Evolutionary conservation across 2,888 invertebrate genomes (phyloP).

Genomic region (Drosophila ustulata): DNA sequence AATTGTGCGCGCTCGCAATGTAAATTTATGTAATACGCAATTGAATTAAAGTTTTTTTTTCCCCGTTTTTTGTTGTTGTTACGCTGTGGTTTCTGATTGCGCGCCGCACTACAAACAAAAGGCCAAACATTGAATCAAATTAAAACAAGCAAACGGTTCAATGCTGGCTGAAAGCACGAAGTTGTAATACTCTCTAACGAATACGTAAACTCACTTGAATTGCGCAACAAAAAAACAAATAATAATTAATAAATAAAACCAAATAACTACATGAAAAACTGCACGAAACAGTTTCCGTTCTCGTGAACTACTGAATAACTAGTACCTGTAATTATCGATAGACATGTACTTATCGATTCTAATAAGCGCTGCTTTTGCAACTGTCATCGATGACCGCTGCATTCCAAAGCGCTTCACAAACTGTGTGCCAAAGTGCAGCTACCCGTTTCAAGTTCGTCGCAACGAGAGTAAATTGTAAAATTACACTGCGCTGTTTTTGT

Average conservation of each 20-base stretch:
- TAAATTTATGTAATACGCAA: conserved; percentile 74
- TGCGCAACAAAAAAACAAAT: no score
- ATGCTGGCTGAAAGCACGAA: not conserved
- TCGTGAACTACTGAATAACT: not conserved
- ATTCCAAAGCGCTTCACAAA: not conserved
- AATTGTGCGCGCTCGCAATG: conserved; percentile 69
- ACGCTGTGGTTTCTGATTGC: conserved; percentile 46
- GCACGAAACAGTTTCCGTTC: not conserved
- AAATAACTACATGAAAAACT: not conserved
- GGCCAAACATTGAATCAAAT: conserved; percentile 26
- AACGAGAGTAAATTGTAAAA: conserved; percentile 26
- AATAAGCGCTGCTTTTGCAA: not conserved
- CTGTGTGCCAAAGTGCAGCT: conserved; percentile 2
- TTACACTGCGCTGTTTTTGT: conserved; percentile 34
- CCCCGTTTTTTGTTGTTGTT: conserved; percentile 35
- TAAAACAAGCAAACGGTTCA: conserved; percentile 1
- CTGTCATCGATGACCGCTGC: not conserved
- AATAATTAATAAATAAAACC: no score
- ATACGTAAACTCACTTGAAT: not conserved
- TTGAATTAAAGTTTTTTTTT: conserved; percentile 73
- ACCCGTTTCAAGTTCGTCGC: not conserved
- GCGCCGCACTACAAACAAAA: conserved; percentile 30
- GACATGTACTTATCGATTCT: not conserved
- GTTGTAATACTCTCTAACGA: conserved; percentile 29
- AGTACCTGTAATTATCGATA: not conserved